A percentile compares a stretch with the other conserved stretches of the same genome.
phyloP scores from a whole-genome alignment of 2,888 invertebrate genomes.

The Ophioninae sp. region DNA sequence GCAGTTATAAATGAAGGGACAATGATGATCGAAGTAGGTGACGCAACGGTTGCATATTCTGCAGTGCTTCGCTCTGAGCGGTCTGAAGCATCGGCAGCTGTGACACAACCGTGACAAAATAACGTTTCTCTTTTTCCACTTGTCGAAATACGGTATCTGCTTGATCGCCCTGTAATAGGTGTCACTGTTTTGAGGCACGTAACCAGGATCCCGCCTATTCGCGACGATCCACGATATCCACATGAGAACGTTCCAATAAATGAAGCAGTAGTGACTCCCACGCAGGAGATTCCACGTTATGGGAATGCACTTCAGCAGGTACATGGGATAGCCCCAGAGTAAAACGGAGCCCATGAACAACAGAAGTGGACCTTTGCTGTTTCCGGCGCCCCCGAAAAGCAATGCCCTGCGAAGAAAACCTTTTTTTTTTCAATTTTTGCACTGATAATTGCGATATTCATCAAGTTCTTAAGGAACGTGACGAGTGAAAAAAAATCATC shows the following conservation, averaged over 20 bases:
- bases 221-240: conserved; percentile 96
- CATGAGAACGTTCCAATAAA: conserved; percentile 95
- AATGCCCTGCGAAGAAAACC: conserved; percentile 84
- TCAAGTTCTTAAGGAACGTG: too few relatives aligned
- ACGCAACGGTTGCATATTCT: conserved; percentile 95
- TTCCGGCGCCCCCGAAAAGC: conserved; percentile 94
- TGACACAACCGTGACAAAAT: conserved; percentile 93
- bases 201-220: conserved; percentile 94
- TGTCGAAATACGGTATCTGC: conserved; percentile 95
- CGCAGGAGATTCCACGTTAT: conserved; percentile 94
- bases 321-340: conserved; percentile 97
- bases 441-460: background rate
- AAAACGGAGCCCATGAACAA: conserved; percentile 93
- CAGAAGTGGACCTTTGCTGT: conserved; percentile 93
- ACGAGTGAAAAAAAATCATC: background rate
- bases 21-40: conserved; percentile 96
- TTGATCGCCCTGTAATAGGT: conserved; percentile 95
- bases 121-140: conserved; percentile 93
- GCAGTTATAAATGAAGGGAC: conserved; percentile 97
- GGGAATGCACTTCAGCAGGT: conserved; percentile 93
- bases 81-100: conserved; percentile 93
- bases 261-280: conserved; percentile 93
- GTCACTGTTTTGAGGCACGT: conserved; percentile 93
- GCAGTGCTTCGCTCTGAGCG: conserved; percentile 95
- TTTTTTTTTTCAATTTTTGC: conserved; percentile 57